phyloP scores from a whole-genome alignment of 2,888 invertebrate species.

The Torymus aiolomorphi region DNA sequence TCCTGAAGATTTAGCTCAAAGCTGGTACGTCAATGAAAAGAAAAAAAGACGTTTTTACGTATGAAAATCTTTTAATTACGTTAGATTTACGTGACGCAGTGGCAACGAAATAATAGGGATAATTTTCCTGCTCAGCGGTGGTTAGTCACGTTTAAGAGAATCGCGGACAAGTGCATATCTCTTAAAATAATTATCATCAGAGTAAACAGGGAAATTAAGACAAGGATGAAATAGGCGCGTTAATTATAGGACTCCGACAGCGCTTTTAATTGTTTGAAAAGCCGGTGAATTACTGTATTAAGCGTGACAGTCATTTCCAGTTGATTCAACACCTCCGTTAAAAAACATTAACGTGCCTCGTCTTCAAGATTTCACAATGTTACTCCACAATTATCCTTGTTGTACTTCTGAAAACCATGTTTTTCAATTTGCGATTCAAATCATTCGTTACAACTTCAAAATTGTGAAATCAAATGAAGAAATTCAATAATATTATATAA shows the following conservation, averaged over 20 bases:
- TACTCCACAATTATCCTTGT: too few relatives aligned
- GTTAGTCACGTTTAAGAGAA: constrained; percentile 15
- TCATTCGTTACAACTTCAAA: too few relatives aligned
- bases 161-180: constrained; percentile 22
- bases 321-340: too few relatives aligned
- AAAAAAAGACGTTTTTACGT: too few relatives aligned
- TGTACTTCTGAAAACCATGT: too few relatives aligned
- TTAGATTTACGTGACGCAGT: not conserved
- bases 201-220: constrained; percentile 4
- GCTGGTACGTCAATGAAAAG: too few relatives aligned
- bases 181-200: constrained; percentile 12
- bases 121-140: not conserved
- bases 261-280: constrained; percentile 9
- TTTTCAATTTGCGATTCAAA: too few relatives aligned
- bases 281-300: not conserved
- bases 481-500: too few relatives aligned
- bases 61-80: not conserved
- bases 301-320: not conserved
- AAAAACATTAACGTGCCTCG: too few relatives aligned
- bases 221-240: constrained; percentile 2
- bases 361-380: too few relatives aligned
- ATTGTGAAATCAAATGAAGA: too few relatives aligned
- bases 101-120: not conserved
- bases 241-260: not conserved
- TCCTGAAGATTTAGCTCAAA: too few relatives aligned